These are phyloP conservation scores for Crenuchus spilurus DNA, from an alignment of 2,797 vertebrate genomes.

Conservation along the genomic window DNA sequence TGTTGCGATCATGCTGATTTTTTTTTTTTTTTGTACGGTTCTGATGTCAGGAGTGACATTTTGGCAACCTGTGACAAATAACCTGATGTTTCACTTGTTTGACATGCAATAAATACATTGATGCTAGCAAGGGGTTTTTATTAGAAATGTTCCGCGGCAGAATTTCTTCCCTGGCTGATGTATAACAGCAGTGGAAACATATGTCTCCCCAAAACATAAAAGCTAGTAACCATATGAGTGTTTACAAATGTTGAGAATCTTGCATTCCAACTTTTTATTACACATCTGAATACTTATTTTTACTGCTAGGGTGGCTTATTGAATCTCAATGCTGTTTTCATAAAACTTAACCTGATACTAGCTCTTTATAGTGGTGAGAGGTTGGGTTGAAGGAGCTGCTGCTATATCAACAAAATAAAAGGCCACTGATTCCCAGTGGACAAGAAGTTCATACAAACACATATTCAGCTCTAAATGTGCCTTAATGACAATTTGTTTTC, in stretches of 20 bases:
- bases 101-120: neutral
- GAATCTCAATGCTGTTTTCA: neutral
- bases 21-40: neutral
- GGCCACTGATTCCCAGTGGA: too few relatives aligned
- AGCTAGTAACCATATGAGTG: constrained; percentile 8
- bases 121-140: neutral
- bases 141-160: neutral
- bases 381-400: neutral
- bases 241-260: constrained; percentile 24
- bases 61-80: constrained; percentile 12
- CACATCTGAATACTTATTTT: constrained; percentile 10
- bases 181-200: constrained; percentile 7
- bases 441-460: too few relatives aligned
- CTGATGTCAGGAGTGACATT: constrained; percentile 14
- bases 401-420: neutral
- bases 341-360: neutral
- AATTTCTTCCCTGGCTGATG: neutral
- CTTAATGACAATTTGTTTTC: too few relatives aligned
- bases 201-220: constrained; percentile 14
- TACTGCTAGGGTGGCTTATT: neutral
- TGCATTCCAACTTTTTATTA: neutral
- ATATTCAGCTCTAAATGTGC: too few relatives aligned
- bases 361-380: neutral
- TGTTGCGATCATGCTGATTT: constrained; percentile 2
- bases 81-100: neutral